Percentiles rank a stretch among this genome's conserved stretches.
These are phyloP conservation scores for Eutolmus rufibarbis DNA, from an alignment of 2,888 invertebrate genomes.

Conservation along the genomic window DNA sequence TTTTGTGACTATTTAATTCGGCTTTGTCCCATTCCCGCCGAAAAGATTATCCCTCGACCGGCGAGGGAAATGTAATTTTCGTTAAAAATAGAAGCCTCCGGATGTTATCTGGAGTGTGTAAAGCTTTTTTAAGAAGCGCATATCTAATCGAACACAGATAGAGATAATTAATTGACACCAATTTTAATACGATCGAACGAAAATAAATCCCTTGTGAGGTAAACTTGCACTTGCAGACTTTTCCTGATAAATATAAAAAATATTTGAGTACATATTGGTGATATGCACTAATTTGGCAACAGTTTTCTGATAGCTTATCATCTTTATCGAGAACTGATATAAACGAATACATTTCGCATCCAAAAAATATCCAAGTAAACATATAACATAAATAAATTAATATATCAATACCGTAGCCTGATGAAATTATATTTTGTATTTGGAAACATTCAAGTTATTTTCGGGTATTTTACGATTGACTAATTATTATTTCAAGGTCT, in stretches of 20 bases:
- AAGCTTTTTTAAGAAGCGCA: background rate
- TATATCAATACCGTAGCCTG: background rate
- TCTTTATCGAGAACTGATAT: background rate
- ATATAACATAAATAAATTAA: background rate
- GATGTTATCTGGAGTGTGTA: background rate
- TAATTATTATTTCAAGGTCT: background rate
- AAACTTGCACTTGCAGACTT: background rate
- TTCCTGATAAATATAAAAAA: background rate
- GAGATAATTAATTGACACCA: background rate
- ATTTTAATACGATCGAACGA: background rate
- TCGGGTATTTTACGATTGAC: background rate
- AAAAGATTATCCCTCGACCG: background rate
- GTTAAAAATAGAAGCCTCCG: background rate
- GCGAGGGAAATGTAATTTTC: background rate
- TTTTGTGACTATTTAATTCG: background rate
- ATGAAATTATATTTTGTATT: background rate
- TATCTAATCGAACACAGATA: background rate
- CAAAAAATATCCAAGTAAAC: background rate
- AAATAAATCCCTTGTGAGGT: background rate
- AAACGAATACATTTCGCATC: background rate
- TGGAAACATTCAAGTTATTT: background rate
- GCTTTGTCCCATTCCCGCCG: background rate
- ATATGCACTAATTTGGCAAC: background rate
- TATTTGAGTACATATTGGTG: background rate
- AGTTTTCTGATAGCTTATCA: background rate